phyloP scores from a whole-genome alignment of 2,797 vertebrate genomes.

The Sorex maritimensis region DNA sequence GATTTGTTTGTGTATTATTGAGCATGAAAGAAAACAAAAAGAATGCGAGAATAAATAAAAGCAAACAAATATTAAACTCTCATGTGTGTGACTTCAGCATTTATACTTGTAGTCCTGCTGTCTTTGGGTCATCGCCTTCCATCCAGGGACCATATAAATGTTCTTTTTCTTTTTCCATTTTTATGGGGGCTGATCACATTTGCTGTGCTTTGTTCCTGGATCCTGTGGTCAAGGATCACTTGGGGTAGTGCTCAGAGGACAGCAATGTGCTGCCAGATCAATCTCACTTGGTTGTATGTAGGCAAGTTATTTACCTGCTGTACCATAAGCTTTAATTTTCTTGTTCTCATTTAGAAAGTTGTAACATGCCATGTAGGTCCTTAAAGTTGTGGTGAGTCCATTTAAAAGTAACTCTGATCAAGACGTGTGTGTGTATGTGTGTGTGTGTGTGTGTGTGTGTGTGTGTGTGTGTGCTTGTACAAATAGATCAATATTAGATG shows the following conservation, averaged over 20 bases:
- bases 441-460: no score
- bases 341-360: background rate
- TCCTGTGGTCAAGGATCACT: no score
- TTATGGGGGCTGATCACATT: no score
- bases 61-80: background rate
- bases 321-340: no score
- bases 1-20: background rate
- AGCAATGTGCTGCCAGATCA: no score
- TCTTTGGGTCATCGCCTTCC: background rate
- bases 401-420: background rate
- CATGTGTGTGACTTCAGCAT: background rate
- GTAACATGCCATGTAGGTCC: background rate
- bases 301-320: no score
- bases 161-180: no score
- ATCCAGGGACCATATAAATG: no score
- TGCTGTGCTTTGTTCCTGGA: no score
- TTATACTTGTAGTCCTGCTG: background rate
- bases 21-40: background rate
- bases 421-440: no score
- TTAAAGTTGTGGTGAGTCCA: background rate
- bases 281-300: no score
- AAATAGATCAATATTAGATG: background rate
- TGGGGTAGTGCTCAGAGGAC: no score
- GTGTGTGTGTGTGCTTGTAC: background rate
- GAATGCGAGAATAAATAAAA: constrained; percentile 19